Evolutionary conservation across 2,888 invertebrate genomes (phyloP), one percentile per base, ranked within the genome.

Genomic region (Epirrhoe alternata): DNA sequence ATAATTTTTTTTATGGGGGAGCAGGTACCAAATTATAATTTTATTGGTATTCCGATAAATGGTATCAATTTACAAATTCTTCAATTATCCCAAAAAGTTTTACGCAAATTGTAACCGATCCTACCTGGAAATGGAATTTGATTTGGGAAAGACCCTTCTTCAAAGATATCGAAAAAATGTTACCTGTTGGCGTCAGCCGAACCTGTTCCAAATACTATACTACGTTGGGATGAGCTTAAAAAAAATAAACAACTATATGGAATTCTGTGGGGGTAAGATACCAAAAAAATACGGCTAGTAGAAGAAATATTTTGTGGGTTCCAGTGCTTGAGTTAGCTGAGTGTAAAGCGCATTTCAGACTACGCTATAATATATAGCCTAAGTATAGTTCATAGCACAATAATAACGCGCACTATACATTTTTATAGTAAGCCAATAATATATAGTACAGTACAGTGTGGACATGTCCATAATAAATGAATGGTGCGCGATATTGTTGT

Each of bases 201-300:
- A 84, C 85, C 84, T 83, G 82, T 84, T 81, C 75, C 77, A 60
- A 77, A 77, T 91, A 90, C 91, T 92, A 91, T 87, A 81, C 81
- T 90, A 90, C 86, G 89, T 77, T 78, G 60, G 58, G 49, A 49
- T 63, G 57, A 61, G 7, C 50, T n/a, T n/a, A n/a, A n/a, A n/a
- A n/a, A n/a, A n/a, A n/a, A n/a, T n/a, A n/a, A n/a, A n/a, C n/a
- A n/a, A n/a, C n/a, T n/a, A n/a, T n/a, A n/a, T n/a, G n/a, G n/a
- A n/a, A n/a, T n/a, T n/a, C n/a, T n/a, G n/a, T n/a, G n/a, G n/a
- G n/a, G n/a, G n/a, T n/a, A n/a, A n/a, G n/a, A n/a, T 53, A 47
- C 54, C 5, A 6, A 64, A 61, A 68, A 61, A 64, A 49, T 14
- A 47, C 24, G 10, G 38, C 14, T 5, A 71, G 58, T 38, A 24